phyloP scores from a whole-genome alignment of 2,797 vertebrate species.

The Dromococcyx pavoninus region DNA sequence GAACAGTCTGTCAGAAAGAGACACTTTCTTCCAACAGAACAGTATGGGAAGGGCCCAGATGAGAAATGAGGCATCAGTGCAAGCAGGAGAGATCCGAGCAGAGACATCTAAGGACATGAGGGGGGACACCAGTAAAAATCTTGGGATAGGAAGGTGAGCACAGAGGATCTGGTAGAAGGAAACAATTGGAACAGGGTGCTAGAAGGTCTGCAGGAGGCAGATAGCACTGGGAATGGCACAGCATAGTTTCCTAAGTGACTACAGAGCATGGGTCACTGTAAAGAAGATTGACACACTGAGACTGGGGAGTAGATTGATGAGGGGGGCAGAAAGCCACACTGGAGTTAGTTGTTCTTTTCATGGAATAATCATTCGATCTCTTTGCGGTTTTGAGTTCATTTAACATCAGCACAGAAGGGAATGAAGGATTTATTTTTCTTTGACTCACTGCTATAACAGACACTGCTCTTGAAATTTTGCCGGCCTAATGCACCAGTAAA shows the following conservation, averaged over 20 bases:
- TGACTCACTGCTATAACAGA: background rate
- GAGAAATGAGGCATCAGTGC: background rate
- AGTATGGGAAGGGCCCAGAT: background rate
- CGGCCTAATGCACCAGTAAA: background rate
- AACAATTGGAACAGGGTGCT: background rate
- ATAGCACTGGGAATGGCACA: background rate
- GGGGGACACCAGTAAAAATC: background rate
- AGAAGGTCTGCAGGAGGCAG: background rate
- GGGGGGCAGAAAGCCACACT: background rate
- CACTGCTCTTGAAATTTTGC: background rate
- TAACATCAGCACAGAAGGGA: background rate
- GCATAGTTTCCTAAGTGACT: background rate
- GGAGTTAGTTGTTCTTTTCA: background rate
- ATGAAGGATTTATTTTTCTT: background rate
- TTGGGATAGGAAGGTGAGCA: background rate
- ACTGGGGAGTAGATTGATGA: background rate
- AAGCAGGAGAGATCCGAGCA: background rate
- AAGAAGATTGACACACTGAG: background rate
- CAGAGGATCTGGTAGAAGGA: background rate
- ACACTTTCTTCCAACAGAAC: background rate
- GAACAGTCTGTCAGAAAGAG: background rate
- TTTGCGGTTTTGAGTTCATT: background rate
- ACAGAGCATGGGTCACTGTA: background rate
- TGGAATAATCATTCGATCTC: background rate
- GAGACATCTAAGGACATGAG: background rate